phyloP scores from a whole-genome alignment of 2,888 invertebrate species.

The Sinopyrophorus schimmeli region DNA sequence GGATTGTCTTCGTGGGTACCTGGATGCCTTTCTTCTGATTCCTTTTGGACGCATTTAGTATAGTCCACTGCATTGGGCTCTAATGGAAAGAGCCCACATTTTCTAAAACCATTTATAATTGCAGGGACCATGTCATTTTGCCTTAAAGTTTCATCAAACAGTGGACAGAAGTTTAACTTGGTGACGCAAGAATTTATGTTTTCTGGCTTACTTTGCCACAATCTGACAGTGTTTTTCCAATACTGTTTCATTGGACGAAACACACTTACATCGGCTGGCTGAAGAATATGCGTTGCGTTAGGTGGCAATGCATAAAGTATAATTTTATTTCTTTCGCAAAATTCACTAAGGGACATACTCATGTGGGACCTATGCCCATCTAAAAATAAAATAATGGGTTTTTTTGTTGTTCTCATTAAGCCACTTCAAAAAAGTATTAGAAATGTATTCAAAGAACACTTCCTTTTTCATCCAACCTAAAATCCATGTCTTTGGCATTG shows the following conservation, averaged over 20 bases:
- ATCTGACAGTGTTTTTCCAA: slow-evolving; percentile 36
- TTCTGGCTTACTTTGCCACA: too few species aligned
- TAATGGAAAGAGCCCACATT: slow-evolving; percentile 20
- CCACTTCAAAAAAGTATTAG: slow-evolving; percentile 17
- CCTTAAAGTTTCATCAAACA: slow-evolving; percentile 1
- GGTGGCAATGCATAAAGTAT: slow-evolving; percentile 14
- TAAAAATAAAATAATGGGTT: slow-evolving; percentile 34
- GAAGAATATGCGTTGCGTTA: slow-evolving; percentile 21
- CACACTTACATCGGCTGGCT: slow-evolving; percentile 16
- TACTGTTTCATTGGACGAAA: slow-evolving; percentile 5
- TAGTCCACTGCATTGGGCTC: slow-evolving; percentile 20
- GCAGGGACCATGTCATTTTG: slow-evolving; percentile 10
- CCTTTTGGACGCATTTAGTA: slow-evolving; percentile 24
- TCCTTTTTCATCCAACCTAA: slow-evolving; percentile 34
- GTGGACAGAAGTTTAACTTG: slow-evolving; percentile 4
- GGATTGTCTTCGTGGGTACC: too few species aligned
- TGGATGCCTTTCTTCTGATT: slow-evolving; percentile 17
- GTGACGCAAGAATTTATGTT: slow-evolving; percentile 16
- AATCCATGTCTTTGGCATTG: slow-evolving; percentile 14
- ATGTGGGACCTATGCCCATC: slow-evolving; percentile 39
- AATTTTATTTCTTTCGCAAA: slow-evolving; percentile 3
- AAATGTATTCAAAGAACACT: slow-evolving; percentile 29
- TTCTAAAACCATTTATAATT: slow-evolving; percentile 21
- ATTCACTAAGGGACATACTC: slow-evolving; percentile 25
- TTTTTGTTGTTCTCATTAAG: neutral